These are phyloP conservation scores for Alloplasta piceator DNA, from an alignment of 2,888 invertebrate species.

Conservation along the genomic window DNA sequence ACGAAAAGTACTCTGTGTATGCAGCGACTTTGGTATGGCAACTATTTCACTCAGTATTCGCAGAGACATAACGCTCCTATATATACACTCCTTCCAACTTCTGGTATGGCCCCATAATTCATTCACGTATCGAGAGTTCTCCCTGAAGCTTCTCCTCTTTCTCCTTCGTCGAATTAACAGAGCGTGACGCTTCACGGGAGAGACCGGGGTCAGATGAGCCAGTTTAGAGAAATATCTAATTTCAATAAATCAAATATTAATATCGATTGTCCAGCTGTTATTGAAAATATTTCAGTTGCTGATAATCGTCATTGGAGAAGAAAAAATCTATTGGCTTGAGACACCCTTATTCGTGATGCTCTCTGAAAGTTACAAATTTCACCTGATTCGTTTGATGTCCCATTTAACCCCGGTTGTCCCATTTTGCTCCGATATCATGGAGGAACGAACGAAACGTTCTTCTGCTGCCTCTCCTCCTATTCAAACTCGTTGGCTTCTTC, in stretches of 20 bases:
- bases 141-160: slow-evolving; percentile 17
- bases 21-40: slow-evolving; percentile 4
- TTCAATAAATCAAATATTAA: too few relatives aligned
- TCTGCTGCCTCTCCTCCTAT: slow-evolving; percentile 35
- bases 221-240: too few relatives aligned
- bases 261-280: too few relatives aligned
- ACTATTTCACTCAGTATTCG: slow-evolving; percentile 37
- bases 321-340: too few relatives aligned
- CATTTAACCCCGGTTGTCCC: too few relatives aligned
- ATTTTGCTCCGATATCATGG: background rate
- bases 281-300: too few relatives aligned
- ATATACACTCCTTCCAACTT: background rate
- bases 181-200: background rate
- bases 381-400: too few relatives aligned
- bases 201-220: background rate
- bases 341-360: too few relatives aligned
- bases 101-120: slow-evolving; percentile 12
- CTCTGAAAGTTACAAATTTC: too few relatives aligned
- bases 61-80: background rate
- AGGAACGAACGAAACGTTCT: slow-evolving; percentile 24
- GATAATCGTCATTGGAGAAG: too few relatives aligned
- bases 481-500: slow-evolving; percentile 48
- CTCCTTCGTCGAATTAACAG: too few relatives aligned
- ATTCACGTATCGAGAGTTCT: slow-evolving; percentile 37
- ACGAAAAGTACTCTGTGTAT: background rate